Base-by-base conservation (phyloP, 2,113 vertebrate species). In the Corythornis madagascariensis region DNA sequence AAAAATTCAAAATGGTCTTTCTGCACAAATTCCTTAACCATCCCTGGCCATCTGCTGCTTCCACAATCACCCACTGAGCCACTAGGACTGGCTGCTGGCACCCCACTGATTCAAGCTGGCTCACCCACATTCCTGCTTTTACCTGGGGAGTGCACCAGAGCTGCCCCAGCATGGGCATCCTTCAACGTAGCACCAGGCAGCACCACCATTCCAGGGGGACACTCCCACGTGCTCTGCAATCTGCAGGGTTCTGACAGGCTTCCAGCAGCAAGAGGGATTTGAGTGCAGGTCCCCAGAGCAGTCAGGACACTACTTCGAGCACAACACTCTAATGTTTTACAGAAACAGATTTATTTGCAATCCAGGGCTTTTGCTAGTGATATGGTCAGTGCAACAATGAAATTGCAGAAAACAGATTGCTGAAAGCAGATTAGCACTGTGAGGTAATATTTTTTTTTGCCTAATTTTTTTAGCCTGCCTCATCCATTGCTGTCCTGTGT, bases 391-490 rank as follows among this genome's bases (percentile, higher is more conserved):
- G 71, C 64, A 40, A 77, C 0, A 29, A 76, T 88, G 38, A 67
- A 70, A 84, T 28, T 73, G 86, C 3, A 90, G 89, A 14, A 79
- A 75, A 88, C 76, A 94, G 83, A 84, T 28, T 73, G 86, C 3
- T 88, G 89, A 14, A 79, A 75, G 88, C 76, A 94, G 83, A 88
- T 92, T 15, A 95, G 60, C 48, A 14, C 53, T 69, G 61, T 3
- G 2, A 92, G 52, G 25, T 89, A 94, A 89, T 47, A 53, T 90
- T 82, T 66, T 64, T 83, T 83, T 82, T 74, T 48, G 35, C 40
- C 88, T 64, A 86, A 43, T 93, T 94, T 94, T 63, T 86, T 83
- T 38, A 96, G 90, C 56, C 71, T 69, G 77, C 83, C 69, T 88
- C 86, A 90, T 86, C 77, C 73, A 92, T 81, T 4, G 15, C 76